These are phyloP conservation scores for Lagopus muta DNA, from an alignment of 2,113 vertebrate genomes.

Conservation along the genomic window DNA sequence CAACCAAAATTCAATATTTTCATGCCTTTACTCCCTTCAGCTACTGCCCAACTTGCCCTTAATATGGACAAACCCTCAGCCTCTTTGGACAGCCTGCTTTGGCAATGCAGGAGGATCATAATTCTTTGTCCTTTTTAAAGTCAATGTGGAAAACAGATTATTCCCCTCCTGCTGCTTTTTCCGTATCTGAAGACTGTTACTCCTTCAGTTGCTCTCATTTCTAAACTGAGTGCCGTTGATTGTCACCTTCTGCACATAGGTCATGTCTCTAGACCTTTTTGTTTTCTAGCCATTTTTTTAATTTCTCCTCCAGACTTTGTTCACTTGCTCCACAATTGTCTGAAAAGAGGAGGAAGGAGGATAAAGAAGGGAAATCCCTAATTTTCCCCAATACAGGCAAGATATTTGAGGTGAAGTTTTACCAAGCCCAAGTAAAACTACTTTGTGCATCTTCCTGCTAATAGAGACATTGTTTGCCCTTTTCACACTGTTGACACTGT, in stretches of 20 bases:
- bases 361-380: background rate
- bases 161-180: background rate
- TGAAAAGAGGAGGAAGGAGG: background rate
- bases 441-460: background rate
- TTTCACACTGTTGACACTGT: background rate
- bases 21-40: background rate
- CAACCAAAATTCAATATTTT: background rate
- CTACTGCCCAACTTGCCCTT: background rate
- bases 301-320: background rate
- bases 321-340: background rate
- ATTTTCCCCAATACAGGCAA: background rate
- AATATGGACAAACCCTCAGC: background rate
- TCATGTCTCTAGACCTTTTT: background rate
- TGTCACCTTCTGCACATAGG: background rate
- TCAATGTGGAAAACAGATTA: background rate
- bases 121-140: background rate
- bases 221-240: background rate
- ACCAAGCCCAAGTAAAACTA: background rate
- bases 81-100: accelerated
- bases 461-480: background rate
- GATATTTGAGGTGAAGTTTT: background rate
- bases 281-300: background rate
- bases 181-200: background rate
- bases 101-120: accelerated
- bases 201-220: background rate